phyloP scores from a whole-genome alignment of 2,888 invertebrate species.

The Pteria penguin region DNA sequence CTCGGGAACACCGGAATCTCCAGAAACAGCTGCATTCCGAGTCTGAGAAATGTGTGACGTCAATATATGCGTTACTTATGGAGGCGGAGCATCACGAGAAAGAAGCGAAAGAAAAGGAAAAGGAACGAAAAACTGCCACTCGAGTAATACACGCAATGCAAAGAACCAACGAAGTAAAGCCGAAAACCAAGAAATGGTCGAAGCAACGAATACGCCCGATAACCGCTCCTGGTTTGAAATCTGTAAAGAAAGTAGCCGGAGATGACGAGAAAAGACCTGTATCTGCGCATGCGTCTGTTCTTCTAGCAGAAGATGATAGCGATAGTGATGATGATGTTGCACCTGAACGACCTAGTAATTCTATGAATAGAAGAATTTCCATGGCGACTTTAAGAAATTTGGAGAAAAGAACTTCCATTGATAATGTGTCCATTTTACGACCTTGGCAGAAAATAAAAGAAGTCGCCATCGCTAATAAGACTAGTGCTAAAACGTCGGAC shows the following conservation, averaged over 20 bases:
- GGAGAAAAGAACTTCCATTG: not conserved
- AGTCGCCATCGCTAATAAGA: not conserved
- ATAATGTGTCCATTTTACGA: not conserved
- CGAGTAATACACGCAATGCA: not conserved
- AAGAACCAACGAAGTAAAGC: conserved; percentile 1
- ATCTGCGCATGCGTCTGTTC: not conserved
- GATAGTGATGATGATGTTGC: not conserved
- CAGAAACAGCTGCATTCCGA: conserved; percentile 16
- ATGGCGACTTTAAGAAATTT: not conserved
- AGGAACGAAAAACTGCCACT: not conserved
- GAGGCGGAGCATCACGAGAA: conserved; percentile 31
- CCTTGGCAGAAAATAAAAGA: not conserved
- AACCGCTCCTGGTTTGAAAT: conserved; percentile 13
- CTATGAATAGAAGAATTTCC: not conserved
- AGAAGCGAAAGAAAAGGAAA: conserved; percentile 5
- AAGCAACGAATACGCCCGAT: conserved; percentile 24
- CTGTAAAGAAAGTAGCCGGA: not conserved
- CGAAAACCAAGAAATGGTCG: not conserved
- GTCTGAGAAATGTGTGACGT: conserved; percentile 33
- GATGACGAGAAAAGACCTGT: not conserved
- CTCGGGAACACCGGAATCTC: conserved; percentile 22
- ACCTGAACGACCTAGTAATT: not conserved
- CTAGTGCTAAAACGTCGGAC: not conserved
- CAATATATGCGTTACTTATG: conserved; percentile 23
- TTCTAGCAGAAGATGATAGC: not conserved